Percentiles rank a stretch among this genome's conserved stretches.
Conservation (phyloP, 2,797 vertebrate species). For the Acanthopagrus latus region DNA sequence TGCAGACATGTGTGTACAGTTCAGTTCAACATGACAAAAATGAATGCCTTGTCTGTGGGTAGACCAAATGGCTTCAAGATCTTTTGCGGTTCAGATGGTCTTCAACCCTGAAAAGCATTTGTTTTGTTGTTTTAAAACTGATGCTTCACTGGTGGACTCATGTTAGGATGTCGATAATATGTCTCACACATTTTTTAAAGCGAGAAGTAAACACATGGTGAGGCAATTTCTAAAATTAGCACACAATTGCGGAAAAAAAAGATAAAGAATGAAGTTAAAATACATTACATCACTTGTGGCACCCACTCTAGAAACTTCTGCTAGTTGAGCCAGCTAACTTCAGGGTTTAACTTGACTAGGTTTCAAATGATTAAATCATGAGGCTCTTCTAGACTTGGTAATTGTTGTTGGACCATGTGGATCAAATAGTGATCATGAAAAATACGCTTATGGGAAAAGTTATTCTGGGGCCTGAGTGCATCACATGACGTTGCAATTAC, state of each 20-base stretch:
- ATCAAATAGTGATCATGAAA: too few relatives aligned
- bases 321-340: too few relatives aligned
- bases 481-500: too few relatives aligned
- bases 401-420: too few relatives aligned
- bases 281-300: not conserved
- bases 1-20: conserved; percentile 1
- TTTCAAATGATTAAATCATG: too few relatives aligned
- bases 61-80: not conserved
- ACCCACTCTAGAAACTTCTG: too few relatives aligned
- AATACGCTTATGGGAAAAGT: too few relatives aligned
- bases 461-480: too few relatives aligned
- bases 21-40: not conserved
- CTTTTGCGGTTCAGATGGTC: not conserved
- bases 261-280: not conserved
- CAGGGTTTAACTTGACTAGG: too few relatives aligned
- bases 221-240: not conserved
- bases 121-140: not conserved
- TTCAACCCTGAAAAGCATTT: not conserved
- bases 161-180: too few relatives aligned
- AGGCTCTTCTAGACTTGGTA: too few relatives aligned
- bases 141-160: not conserved
- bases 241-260: not conserved
- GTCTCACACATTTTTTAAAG: not conserved
- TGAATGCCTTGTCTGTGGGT: not conserved
- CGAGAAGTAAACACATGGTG: not conserved